These are phyloP conservation scores for Pseudachorutes palmiensis DNA, from an alignment of 1,140 invertebrate genomes.

Conservation along the genomic window DNA sequence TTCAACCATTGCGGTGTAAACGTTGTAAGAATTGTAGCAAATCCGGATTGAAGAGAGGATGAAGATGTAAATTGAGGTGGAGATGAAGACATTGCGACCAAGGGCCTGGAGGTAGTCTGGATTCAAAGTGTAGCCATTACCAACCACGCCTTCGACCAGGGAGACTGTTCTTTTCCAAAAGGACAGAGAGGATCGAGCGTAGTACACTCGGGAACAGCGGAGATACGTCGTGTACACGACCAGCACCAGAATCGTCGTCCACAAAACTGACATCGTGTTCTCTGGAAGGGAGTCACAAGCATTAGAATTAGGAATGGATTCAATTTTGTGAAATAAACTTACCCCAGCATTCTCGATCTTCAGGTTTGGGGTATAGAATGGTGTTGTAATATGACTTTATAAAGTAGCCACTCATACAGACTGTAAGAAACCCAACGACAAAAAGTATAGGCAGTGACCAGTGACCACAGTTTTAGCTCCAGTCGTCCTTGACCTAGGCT, in stretches of 20 bases:
- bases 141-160: neutral
- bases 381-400: neutral
- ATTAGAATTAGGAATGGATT: no score
- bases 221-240: conserved; percentile 9
- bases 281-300: no score
- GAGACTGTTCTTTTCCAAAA: neutral
- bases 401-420: neutral
- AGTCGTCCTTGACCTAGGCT: neutral
- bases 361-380: neutral
- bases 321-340: no score
- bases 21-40: neutral
- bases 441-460: neutral
- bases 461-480: neutral
- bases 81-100: neutral
- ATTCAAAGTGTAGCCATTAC: neutral
- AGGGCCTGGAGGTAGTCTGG: neutral
- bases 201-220: neutral
- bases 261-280: neutral
- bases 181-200: neutral
- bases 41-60: neutral
- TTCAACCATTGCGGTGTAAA: neutral
- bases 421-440: neutral
- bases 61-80: neutral
- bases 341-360: neutral
- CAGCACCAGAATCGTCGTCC: neutral